A percentile compares a stretch with the other conserved stretches of the same genome.
These are phyloP conservation scores for Pangasius larnaudii DNA, from an alignment of 2,797 vertebrate species.

Conservation along the genomic window DNA sequence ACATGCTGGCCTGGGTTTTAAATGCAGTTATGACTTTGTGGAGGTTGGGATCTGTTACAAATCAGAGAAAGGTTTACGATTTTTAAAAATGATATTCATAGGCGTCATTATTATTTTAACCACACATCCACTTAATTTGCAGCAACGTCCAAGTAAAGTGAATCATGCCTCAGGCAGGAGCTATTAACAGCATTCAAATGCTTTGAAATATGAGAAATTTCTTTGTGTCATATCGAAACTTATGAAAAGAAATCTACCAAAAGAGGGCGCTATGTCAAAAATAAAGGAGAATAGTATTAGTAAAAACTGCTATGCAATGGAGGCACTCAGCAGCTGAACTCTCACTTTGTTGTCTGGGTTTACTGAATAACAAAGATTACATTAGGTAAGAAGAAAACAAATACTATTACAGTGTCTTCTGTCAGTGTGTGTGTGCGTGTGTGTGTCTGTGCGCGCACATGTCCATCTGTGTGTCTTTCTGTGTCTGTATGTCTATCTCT, in stretches of 20 bases:
- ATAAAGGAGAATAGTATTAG: background rate
- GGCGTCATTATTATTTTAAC: background rate
- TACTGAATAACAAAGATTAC: background rate
- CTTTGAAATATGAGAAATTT: constrained; percentile 1
- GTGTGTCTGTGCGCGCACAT: background rate
- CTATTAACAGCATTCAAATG: background rate
- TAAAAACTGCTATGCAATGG: background rate
- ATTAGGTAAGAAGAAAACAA: constrained; percentile 14
- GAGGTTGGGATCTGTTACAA: background rate
- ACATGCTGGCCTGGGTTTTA: background rate
- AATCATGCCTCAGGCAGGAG: background rate
- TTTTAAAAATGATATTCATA: background rate
- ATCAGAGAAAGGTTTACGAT: background rate
- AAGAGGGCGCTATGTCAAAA: constrained; percentile 7
- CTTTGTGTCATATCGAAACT: no score
- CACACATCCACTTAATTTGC: background rate
- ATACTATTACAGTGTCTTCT: background rate
- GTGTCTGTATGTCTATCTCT: background rate
- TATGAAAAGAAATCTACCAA: background rate
- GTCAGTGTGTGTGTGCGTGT: background rate
- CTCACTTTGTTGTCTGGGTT: constrained; percentile 11
- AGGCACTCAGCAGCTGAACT: background rate
- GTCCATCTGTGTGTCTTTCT: background rate
- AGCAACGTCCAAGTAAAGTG: background rate
- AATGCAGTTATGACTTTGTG: background rate